These are phyloP conservation scores for Lophotriccus pileatus DNA, from an alignment of 2,797 vertebrate species.

Conservation along the genomic window DNA sequence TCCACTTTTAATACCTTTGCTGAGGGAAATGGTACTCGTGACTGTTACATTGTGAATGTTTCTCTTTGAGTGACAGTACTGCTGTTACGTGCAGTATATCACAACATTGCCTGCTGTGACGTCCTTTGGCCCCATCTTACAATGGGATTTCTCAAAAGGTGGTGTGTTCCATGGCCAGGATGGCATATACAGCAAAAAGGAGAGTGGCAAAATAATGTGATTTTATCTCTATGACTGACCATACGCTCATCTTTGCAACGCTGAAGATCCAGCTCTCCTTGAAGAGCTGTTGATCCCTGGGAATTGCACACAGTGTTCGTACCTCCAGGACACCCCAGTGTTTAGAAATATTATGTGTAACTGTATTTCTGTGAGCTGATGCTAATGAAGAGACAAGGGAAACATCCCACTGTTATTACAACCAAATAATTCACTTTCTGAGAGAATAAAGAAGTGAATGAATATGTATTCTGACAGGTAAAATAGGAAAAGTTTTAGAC, in stretches of 20 bases:
- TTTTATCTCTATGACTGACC: background rate
- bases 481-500: background rate
- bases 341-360: background rate
- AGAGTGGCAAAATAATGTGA: background rate
- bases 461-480: background rate
- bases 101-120: background rate
- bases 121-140: background rate
- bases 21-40: rapidly evolving
- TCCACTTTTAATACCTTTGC: background rate
- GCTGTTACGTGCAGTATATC: background rate
- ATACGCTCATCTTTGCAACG: background rate
- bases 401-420: background rate
- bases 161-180: background rate
- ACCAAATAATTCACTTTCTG: background rate
- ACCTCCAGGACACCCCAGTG: background rate
- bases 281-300: background rate
- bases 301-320: background rate
- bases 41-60: background rate
- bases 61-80: background rate
- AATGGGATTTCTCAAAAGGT: background rate
- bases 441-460: background rate
- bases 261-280: background rate
- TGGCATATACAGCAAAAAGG: background rate
- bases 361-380: background rate
- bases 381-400: background rate